Evolutionary conservation across 2,888 invertebrate species (phyloP), one percentile per base, ranked within the genome.

Genomic region (Diabrotica balteata): DNA sequence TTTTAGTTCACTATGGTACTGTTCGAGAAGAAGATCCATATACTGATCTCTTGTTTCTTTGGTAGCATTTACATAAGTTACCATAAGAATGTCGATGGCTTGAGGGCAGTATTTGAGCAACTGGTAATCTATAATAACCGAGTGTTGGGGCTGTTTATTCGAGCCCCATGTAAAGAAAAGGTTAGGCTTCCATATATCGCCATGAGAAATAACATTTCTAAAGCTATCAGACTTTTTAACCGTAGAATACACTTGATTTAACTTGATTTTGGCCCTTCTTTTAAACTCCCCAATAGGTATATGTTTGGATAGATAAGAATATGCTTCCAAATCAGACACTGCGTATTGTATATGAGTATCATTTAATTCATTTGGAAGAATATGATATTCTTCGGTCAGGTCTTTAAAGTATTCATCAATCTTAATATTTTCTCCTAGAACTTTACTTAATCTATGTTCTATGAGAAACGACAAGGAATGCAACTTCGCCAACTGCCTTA

Each of bases 341-440:
- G 17, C 17, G 8, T 7, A n/a, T 57, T 57, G 45, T 11, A 57
- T 46, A 55, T 7, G 5, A 5, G 45, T 45, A 45, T 8, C 8
- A 8, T 46, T 46, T 8, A 57, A 46, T 11, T 17, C 46, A 46
- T 57, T 57, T 11, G 44, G n/a, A 22, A 43, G 7, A 55, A 57
- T 46, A 11, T 46, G 57, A 46, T 11, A 11, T 45, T 57, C 57
- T 46, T 9, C 17, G 9, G 45, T 57, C 17, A 57, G n/a, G 17
- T 45, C 45, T 44, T 46, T 46, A n/a, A 57, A 46, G 45, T 45
- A 57, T 57, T 57, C 11, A 57, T 57, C 57, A 9, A 57, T 57
- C 45, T 11, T 57, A 8, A 45, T 11, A 45, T 42, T 8, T 8
- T 6, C 45, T 7, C 57, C 57, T 8, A 57, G 7, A 1, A 7